Base-by-base conservation (phyloP, 2,888 invertebrate genomes). In the Andrena praecox region DNA sequence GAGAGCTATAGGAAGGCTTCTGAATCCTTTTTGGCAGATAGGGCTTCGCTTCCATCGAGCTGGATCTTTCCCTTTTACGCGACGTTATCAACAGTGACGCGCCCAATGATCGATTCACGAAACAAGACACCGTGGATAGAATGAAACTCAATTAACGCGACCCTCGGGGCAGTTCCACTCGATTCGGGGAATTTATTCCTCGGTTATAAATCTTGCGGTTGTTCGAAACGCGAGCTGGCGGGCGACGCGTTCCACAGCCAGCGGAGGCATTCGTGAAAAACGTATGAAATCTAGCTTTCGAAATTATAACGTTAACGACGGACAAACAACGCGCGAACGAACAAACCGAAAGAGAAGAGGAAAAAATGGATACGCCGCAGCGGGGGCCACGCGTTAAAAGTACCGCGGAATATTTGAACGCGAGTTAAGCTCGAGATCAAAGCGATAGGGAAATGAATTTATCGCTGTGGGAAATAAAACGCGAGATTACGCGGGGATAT, bases 401-500 rank as follows among this genome's bases (percentile, higher is more conserved):
- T 74, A 31, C 60, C 60, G 27, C 29, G 59, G 59, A 48, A 64
- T 56, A 62, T 67, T 71, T 62, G 67, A 78, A 42, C 71, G 52
- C 62, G 54, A 7, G 62, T 68, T 48, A 67, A 71, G 64, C 64
- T 42, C 52, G 66, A 80, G 69, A 80, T 80, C 79, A 80, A 78
- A 80, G 80, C 20, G 71, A 71, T 67, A 52, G 48, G 42, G 48
- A 54, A 60, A 80, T 78, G 66, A 80, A 80, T 80, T 67, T 71
- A 80, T 80, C 66, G 67, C 62, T n/a, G 54, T 35, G 42, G 50
- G 42, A 56, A 78, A 78, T 79, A 59, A 78, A 80, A 80, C 71
- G 71, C 67, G 62, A 80, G 80, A 80, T 80, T 80, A 80, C 80
- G 33, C 56, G 29, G 70, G 69, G 77, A 70, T 80, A 80, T 71